A percentile compares a stretch with the other conserved stretches of the same genome.
Conservation (phyloP, 2,797 vertebrate species). For the Mionectes olivaceus region DNA sequence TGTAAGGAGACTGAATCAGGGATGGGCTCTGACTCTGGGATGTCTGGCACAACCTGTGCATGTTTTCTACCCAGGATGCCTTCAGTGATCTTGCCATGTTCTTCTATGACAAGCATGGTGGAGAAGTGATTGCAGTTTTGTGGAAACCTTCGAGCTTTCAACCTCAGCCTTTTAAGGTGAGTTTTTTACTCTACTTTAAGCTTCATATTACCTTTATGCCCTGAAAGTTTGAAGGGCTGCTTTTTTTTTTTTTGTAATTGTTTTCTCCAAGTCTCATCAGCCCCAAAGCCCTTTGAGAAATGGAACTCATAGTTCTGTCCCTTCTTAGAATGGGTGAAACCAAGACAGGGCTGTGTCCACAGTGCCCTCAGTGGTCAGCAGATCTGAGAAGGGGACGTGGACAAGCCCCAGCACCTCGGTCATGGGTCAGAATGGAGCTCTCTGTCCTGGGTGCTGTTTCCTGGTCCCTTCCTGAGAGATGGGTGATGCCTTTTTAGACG, state of each 20-base stretch:
- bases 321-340: neutral
- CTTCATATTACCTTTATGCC: neutral
- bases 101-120: conserved; percentile 92
- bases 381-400: neutral
- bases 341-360: neutral
- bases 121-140: conserved; percentile 90
- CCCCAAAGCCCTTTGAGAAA: neutral
- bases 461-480: neutral
- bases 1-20: neutral
- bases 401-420: neutral
- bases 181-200: neutral
- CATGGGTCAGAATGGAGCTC: neutral
- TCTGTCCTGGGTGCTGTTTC: neutral
- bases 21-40: neutral
- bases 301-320: neutral
- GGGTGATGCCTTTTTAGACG: rapidly evolving
- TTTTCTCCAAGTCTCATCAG: neutral
- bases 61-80: conserved; percentile 80
- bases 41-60: neutral
- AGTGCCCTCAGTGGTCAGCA: neutral
- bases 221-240: neutral
- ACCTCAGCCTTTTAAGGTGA: conserved; percentile 90
- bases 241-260: neutral
- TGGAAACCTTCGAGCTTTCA: conserved; percentile 94
- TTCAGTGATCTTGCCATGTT: conserved; percentile 92